Base-by-base conservation (phyloP, 2,113 vertebrate genomes). In the Fregetta grallaria region DNA sequence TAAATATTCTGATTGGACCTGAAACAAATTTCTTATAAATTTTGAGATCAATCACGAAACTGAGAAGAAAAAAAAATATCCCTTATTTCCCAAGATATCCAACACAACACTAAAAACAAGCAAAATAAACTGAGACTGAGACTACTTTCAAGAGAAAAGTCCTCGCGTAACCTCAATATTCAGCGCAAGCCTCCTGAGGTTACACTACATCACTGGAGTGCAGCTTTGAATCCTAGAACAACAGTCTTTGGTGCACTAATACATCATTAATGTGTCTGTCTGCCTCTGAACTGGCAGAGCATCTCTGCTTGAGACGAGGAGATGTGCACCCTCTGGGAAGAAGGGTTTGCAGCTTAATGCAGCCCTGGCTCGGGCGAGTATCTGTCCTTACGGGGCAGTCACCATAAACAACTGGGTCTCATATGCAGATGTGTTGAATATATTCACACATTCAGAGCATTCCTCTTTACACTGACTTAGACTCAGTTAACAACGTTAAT, bases 181-280 rank as follows among this genome's bases (percentile, higher is more conserved):
- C 81, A 84, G 81, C 25, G 18, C 89, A 86, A 83, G 38, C 75
- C 92, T 88, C 95, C 78, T 78, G 78, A 78, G 95, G 88, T 59
- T 88, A 55, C 30, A 12, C 61, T 38, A 56, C 56, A 70, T 68
- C 74, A 40, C 88, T 70, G 63, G 82, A 85, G 56, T 40, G 67
- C 36, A 21, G 65, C 88, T 91, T 79, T 66, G 84, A 87, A 90
- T 96, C 59, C 86, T 92, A 65, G 89, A 97, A 76, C 66, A 88
- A 65, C 61, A 83, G 74, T 36, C 63, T 88, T 87, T 74, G 65
- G 90, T 44, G 70, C 50, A 34, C 53, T 94, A 82, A 96, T 90
- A 32, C 90, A 95, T 95, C 93, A 89, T 92, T 94, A 92, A 96
- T 55, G 89, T 58, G 78, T 52, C 78, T 92, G 73, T 59, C 68